phyloP scores from a whole-genome alignment of 2,113 vertebrate genomes.

The Phalacrocorax pelagicus region DNA sequence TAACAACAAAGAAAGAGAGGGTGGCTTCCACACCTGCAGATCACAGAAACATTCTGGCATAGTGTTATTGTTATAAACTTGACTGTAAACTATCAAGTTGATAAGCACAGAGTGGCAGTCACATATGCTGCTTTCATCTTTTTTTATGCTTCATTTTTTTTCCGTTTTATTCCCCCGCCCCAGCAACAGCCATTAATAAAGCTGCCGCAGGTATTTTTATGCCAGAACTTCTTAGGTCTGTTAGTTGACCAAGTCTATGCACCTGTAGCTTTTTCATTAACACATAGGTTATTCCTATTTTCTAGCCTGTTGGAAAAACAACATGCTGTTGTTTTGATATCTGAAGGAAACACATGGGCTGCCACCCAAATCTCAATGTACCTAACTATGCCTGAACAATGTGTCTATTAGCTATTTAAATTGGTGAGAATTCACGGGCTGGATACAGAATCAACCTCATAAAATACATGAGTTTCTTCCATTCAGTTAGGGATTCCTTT shows the following conservation, averaged over 20 bases:
- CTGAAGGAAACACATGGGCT: neutral
- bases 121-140: neutral
- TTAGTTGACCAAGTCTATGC: neutral
- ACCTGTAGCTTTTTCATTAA: constrained; percentile 8
- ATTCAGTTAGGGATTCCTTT: neutral
- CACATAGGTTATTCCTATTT: neutral
- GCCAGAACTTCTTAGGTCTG: neutral
- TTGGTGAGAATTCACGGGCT: neutral
- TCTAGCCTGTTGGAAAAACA: neutral
- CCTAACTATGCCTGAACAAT: neutral
- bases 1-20: neutral
- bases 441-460: neutral
- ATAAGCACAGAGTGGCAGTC: neutral
- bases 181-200: neutral
- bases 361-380: neutral
- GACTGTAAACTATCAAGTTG: neutral
- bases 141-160: neutral
- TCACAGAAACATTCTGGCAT: neutral
- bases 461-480: neutral
- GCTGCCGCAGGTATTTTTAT: neutral
- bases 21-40: neutral
- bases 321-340: neutral
- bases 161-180: neutral
- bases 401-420: neutral
- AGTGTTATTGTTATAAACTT: neutral